Percentiles rank a stretch among this genome's conserved stretches.
Conservation (phyloP, 1,140 invertebrate genomes). For the Drusus annulatus region DNA sequence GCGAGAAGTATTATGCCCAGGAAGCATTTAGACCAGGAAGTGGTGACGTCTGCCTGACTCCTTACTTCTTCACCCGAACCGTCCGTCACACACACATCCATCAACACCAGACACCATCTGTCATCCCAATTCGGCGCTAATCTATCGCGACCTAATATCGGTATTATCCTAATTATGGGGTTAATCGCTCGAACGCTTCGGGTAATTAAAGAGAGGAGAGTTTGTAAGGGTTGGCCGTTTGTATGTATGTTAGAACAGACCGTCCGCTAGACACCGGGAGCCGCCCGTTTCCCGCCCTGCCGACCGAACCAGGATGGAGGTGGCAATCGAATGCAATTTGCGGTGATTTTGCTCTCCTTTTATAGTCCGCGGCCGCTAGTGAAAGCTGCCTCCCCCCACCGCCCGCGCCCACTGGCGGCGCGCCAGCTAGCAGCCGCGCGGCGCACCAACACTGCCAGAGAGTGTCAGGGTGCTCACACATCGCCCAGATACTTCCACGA, state of each 20-base stretch:
- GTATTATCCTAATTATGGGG: too few relatives aligned
- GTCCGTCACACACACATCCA: background rate
- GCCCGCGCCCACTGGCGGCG: slow-evolving; percentile 16
- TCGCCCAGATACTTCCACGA: background rate
- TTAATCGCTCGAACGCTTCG: too few relatives aligned
- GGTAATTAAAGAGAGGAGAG: too few relatives aligned
- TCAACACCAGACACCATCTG: background rate
- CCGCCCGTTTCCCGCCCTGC: background rate
- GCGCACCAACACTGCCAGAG: background rate
- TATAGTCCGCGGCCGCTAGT: slow-evolving; percentile 38
- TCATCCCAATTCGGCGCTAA: background rate
- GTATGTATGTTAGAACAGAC: background rate
- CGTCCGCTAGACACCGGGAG: background rate
- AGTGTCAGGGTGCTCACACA: slow-evolving; percentile 1
- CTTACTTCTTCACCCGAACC: background rate
- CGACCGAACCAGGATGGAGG: slow-evolving; percentile 16
- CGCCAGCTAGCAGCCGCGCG: slow-evolving; percentile 10
- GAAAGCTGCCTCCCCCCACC: slow-evolving; percentile 30
- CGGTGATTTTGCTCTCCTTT: slow-evolving; percentile 33
- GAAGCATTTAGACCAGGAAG: slow-evolving; percentile 15
- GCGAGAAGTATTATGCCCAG: background rate
- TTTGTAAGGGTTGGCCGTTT: too few relatives aligned
- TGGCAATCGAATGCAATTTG: slow-evolving; percentile 41
- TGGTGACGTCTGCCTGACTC: slow-evolving; percentile 1
- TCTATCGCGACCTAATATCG: background rate